Base-by-base conservation (phyloP, 1,140 invertebrate genomes). In the Psilanteris sp. region DNA sequence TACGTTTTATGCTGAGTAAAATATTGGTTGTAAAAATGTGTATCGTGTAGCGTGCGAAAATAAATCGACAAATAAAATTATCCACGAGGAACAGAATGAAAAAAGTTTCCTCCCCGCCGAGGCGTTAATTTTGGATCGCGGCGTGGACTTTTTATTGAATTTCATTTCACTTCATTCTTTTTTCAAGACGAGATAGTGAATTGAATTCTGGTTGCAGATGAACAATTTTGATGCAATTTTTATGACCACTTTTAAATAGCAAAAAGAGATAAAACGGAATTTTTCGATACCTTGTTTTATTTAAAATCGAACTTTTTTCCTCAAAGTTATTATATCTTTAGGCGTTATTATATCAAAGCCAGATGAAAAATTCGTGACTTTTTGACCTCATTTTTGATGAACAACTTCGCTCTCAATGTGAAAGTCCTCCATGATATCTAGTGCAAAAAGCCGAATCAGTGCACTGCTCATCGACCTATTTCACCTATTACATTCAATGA, bases 351-450 rank as follows among this genome's bases (percentile, higher is more conserved):
- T 20, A 20, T 20, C 18, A 3, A 3, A 6, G 15, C 7, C 7
- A 26, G 18, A 32, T 57, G 26, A 22, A 41, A 50, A 32, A 70
- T 59, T 59, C 18, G 43, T 61, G 29, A 61, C 54, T 59, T 68
- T 70, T 44, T 31, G 37, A 70, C 66, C 54, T 8, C 18, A 39
- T 32, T 70, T 62, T 48, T 39, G 37, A 57, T 34, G 44, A 41
- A 41, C 20, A 44, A 54, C 37, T 55, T 13, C 1, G 20, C 50
- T 55, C 62, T 46, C 29, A 46, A 61, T 54, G 16, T 26, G 66
- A 52, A 36, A 44, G 18, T 71, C 27, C 37, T 70, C 24, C 24
- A 15, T 37, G 31, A 54, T 61, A 54, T 54, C 37, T 36, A 13
- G 34, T 36, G 34, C 36, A 68, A 59, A 70, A 61, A 68, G 43